phyloP scores from a whole-genome alignment of 2,888 invertebrate genomes.

The Itoplectis maculator region DNA sequence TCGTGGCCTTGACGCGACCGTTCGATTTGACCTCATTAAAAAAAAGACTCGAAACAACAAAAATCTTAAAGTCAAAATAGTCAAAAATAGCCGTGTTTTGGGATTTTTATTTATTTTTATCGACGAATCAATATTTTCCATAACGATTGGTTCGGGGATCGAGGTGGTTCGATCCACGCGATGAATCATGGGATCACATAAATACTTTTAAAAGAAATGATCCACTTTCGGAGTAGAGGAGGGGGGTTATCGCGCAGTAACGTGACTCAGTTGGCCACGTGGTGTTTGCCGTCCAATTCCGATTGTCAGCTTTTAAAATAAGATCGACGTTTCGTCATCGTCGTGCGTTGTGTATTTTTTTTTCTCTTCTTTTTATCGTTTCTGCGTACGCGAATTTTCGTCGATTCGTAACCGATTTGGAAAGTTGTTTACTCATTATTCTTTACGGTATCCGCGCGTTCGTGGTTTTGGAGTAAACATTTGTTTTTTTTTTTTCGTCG shows the following conservation, averaged over 20 bases:
- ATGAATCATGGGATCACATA: slow-evolving; percentile 7
- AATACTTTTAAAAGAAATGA: neutral
- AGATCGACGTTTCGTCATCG: slow-evolving; percentile 8
- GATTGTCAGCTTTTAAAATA: slow-evolving; percentile 34
- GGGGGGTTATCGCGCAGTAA: neutral
- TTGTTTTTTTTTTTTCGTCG: neutral
- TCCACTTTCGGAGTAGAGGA: neutral
- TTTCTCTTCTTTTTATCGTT: slow-evolving; percentile 22
- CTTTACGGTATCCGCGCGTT: neutral
- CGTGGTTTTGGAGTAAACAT: neutral
- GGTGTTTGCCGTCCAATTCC: slow-evolving; percentile 1
- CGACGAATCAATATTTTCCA: too few species aligned
- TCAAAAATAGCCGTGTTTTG: too few species aligned
- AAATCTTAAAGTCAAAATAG: too few species aligned
- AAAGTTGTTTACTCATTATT: slow-evolving; percentile 4
- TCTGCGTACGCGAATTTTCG: neutral
- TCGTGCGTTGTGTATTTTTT: too few species aligned
- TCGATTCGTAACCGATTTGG: neutral
- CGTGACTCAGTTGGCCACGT: slow-evolving; percentile 9
- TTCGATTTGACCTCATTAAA: neutral
- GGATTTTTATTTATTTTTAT: too few species aligned
- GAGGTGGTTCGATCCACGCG: too few species aligned
- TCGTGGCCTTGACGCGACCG: slow-evolving; percentile 16
- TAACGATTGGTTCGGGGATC: too few species aligned
- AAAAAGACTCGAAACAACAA: too few species aligned